These are phyloP conservation scores for Hybognathus amarus DNA, from an alignment of 2,797 vertebrate species.

Conservation along the genomic window DNA sequence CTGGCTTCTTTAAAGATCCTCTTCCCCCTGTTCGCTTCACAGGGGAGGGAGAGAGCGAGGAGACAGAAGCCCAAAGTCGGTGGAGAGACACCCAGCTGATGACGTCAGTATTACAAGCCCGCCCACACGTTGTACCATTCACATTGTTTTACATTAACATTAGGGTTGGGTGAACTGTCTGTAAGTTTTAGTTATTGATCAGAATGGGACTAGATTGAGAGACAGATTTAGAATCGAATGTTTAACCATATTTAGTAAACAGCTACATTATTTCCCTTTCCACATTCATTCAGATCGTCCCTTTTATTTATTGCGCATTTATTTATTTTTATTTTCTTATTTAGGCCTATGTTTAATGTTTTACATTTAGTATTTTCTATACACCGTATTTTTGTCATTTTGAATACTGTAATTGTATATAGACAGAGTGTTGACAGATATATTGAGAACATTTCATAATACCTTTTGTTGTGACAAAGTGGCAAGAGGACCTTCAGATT, in stretches of 20 bases:
- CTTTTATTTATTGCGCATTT: neutral
- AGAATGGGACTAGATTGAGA: neutral
- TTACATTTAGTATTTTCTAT: too few species aligned
- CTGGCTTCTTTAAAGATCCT: conserved; percentile 55
- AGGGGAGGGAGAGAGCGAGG: conserved; percentile 58
- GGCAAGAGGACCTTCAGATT: conserved; percentile 23
- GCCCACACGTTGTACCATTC: conserved; percentile 17
- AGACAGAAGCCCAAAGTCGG: conserved; percentile 45
- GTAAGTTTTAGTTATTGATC: neutral
- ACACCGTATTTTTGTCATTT: too few species aligned
- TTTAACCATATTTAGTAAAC: neutral
- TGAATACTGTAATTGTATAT: neutral
- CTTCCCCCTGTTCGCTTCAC: conserved; percentile 54
- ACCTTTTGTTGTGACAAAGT: conserved; percentile 14
- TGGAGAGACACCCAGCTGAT: conserved; percentile 54
- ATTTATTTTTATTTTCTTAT: too few species aligned
- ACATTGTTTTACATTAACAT: neutral
- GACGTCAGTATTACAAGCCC: conserved; percentile 60
- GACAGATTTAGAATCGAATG: neutral
- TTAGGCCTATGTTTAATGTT: too few species aligned
- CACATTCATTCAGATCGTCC: neutral
- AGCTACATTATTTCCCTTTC: neutral
- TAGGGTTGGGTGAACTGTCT: neutral
- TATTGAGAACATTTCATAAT: conserved; percentile 16
- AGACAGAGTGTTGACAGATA: conserved; percentile 17